A percentile compares a stretch with the other conserved stretches of the same genome.
Conservation (phyloP, 30 jellyfish, hydroid and myxozoan genomes). For the Hydractinia echinata region DNA sequence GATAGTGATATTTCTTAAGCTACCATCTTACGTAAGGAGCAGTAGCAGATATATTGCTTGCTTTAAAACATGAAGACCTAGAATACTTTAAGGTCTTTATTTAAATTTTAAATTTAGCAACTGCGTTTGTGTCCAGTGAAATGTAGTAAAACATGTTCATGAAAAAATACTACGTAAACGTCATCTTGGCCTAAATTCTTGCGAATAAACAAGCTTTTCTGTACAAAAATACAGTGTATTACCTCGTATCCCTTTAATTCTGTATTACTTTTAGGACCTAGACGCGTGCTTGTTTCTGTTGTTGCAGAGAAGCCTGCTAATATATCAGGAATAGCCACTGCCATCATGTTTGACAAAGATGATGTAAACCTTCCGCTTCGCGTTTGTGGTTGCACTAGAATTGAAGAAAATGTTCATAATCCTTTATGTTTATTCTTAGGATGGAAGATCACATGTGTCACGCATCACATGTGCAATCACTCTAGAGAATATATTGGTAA, state of each 20-base stretch:
- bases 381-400: neutral
- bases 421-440: neutral
- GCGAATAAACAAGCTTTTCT: too few species aligned
- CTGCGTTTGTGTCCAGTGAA: too few species aligned
- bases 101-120: too few species aligned
- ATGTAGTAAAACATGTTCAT: too few species aligned
- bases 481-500: neutral
- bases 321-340: neutral
- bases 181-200: too few species aligned
- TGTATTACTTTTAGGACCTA: neutral
- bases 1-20: neutral
- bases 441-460: neutral
- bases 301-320: constrained; percentile 12
- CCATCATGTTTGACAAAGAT: neutral
- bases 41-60: too few species aligned
- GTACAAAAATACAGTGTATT: neutral
- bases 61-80: too few species aligned
- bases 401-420: neutral
- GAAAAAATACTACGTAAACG: too few species aligned
- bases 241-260: constrained; percentile 5
- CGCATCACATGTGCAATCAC: neutral
- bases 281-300: neutral
- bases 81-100: too few species aligned
- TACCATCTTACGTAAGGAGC: too few species aligned
- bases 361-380: constrained; percentile 8